Percentiles rank a stretch among this genome's conserved stretches.
These are phyloP conservation scores for Tetrax tetrax DNA, from an alignment of 2,113 vertebrate genomes.

Conservation along the genomic window DNA sequence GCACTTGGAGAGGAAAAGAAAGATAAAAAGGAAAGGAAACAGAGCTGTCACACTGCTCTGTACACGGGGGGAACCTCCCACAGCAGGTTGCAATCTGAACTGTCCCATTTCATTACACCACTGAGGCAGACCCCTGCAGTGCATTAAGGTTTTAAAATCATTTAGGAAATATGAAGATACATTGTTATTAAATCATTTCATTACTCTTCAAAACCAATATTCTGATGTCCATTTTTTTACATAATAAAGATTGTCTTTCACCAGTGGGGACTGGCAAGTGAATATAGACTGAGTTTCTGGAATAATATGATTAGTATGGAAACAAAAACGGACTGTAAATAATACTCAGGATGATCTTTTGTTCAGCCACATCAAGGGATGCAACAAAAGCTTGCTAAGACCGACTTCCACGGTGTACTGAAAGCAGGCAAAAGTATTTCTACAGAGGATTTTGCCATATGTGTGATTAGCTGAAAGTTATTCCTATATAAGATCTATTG, in stretches of 20 bases:
- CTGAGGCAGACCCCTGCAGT: constrained; percentile 21
- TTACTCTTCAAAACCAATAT: constrained; percentile 54
- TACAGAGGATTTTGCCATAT: neutral
- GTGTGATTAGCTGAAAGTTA: neutral
- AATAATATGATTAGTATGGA: constrained; percentile 44
- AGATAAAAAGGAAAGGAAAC: constrained; percentile 50
- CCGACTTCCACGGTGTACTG: neutral
- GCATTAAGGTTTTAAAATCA: constrained; percentile 55
- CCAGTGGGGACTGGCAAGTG: neutral
- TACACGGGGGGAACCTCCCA: neutral
- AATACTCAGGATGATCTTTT: constrained; percentile 48
- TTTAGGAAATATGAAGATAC: constrained; percentile 64
- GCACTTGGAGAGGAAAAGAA: constrained; percentile 26
- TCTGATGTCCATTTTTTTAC: neutral
- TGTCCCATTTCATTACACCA: constrained; percentile 62
- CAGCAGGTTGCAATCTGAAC: constrained; percentile 59
- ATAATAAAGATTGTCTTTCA: constrained; percentile 51
- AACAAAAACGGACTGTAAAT: constrained; percentile 29
- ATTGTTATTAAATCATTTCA: constrained; percentile 60
- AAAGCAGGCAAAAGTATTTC: neutral
- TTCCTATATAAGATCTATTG: neutral
- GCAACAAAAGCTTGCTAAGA: neutral
- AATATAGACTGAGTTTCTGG: constrained; percentile 27
- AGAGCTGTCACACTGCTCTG: constrained; percentile 37
- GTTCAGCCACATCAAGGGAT: constrained; percentile 5